Percentiles rank a stretch among this genome's conserved stretches.
These are phyloP conservation scores for Capromys pilorides DNA, from an alignment of 2,797 vertebrate genomes.

Conservation along the genomic window DNA sequence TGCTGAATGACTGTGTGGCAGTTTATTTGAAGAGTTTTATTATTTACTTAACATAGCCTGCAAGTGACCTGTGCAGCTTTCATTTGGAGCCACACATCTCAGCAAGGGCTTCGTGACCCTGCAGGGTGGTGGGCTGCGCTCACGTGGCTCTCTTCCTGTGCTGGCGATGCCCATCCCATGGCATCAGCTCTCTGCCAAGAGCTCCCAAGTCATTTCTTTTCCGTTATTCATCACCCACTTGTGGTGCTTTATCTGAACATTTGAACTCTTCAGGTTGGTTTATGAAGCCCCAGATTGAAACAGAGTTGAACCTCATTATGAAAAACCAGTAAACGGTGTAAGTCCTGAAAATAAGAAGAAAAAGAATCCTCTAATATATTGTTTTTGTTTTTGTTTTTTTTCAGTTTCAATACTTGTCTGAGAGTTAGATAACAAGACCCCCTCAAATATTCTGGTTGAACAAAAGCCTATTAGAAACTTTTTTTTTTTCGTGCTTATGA, in stretches of 20 bases:
- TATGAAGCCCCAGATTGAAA: constrained; percentile 76
- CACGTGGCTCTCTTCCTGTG: constrained; percentile 51
- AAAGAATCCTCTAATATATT: not conserved
- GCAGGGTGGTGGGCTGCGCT: constrained; percentile 70
- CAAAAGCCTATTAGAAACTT: not conserved
- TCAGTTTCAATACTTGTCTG: not conserved
- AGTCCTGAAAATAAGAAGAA: constrained; percentile 8
- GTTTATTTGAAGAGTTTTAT: constrained; percentile 93
- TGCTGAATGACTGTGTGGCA: constrained; percentile 83
- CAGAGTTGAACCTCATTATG: constrained; percentile 67
- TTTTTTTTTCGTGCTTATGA: not conserved
- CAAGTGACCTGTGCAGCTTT: constrained; percentile 88
- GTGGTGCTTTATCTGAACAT: constrained; percentile 76
- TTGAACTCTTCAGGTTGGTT: constrained; percentile 78
- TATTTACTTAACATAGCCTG: constrained; percentile 93
- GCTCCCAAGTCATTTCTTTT: constrained; percentile 76
- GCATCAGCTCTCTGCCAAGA: constrained; percentile 64
- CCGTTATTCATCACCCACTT: constrained; percentile 84
- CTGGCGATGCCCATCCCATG: not conserved
- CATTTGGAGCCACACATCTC: constrained; percentile 80
- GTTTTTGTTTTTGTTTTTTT: not conserved
- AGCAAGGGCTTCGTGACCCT: constrained; percentile 84
- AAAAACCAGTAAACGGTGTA: not conserved
- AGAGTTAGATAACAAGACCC: not conserved
- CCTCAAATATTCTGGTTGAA: not conserved